A percentile compares a stretch with the other conserved stretches of the same genome.
These are phyloP conservation scores for Falco punctatus DNA, from an alignment of 2,113 vertebrate genomes.

Conservation along the genomic window DNA sequence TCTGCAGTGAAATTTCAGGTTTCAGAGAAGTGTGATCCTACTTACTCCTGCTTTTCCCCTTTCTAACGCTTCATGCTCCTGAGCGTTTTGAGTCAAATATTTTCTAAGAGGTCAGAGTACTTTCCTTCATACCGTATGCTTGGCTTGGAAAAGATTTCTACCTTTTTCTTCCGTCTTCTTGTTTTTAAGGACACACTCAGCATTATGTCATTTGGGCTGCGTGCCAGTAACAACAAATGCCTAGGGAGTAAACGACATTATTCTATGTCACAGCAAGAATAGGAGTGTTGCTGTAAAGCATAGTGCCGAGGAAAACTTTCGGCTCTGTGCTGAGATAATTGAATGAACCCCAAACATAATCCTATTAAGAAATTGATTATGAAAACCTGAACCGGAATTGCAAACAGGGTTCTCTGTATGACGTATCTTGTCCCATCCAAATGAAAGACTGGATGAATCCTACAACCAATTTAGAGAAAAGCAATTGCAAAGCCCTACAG, in stretches of 20 bases:
- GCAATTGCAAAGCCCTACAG: neutral
- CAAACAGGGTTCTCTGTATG: neutral
- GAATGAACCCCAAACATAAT: constrained; percentile 4
- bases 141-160: neutral
- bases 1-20: neutral
- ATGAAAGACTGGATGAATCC: neutral
- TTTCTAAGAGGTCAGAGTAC: neutral
- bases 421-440: neutral
- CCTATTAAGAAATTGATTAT: constrained; percentile 2
- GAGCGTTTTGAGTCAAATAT: neutral
- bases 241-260: neutral
- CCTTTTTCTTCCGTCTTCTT: neutral
- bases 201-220: neutral
- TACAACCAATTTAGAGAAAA: neutral
- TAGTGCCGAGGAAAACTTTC: neutral
- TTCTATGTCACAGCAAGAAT: neutral
- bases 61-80: neutral
- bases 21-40: neutral
- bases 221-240: neutral
- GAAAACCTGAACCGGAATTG: neutral
- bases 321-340: neutral
- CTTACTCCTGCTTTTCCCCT: neutral
- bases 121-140: neutral
- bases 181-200: neutral
- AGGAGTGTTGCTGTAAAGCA: neutral